Conservation (phyloP, 2,113 vertebrate species). For the Ondatra zibethicus region DNA sequence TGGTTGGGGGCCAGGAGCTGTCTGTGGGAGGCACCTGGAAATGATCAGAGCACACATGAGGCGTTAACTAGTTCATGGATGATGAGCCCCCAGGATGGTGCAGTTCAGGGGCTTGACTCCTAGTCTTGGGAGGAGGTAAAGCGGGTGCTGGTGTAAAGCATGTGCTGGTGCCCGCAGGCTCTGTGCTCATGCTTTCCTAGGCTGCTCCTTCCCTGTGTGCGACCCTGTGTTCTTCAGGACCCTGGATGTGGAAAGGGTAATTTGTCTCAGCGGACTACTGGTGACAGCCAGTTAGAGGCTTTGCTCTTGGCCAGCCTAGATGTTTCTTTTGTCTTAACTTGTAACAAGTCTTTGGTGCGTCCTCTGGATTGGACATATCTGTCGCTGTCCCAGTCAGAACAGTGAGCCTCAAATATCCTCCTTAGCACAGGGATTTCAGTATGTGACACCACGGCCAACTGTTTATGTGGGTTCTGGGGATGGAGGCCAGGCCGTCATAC, state of each 20-base stretch:
- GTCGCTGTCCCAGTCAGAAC: background rate
- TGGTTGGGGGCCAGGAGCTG: background rate
- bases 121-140: background rate
- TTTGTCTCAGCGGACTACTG: background rate
- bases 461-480: background rate
- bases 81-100: background rate
- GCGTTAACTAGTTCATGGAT: background rate
- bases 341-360: background rate
- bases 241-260: background rate
- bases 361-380: background rate
- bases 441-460: background rate
- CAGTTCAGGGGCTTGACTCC: background rate
- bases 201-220: background rate
- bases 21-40: background rate
- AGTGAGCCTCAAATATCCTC: background rate
- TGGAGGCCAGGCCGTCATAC: background rate
- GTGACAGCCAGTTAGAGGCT: background rate
- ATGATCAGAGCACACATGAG: background rate
- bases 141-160: too few species aligned
- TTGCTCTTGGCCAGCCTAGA: background rate
- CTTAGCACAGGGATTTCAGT: background rate
- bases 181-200: fast-evolving
- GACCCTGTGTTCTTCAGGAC: background rate
- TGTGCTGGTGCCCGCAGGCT: too few species aligned
- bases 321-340: background rate